Evolutionary conservation across 2,888 invertebrate genomes (phyloP), one percentile per base, ranked within the genome.

Genomic region (Seira sanloemensis): DNA sequence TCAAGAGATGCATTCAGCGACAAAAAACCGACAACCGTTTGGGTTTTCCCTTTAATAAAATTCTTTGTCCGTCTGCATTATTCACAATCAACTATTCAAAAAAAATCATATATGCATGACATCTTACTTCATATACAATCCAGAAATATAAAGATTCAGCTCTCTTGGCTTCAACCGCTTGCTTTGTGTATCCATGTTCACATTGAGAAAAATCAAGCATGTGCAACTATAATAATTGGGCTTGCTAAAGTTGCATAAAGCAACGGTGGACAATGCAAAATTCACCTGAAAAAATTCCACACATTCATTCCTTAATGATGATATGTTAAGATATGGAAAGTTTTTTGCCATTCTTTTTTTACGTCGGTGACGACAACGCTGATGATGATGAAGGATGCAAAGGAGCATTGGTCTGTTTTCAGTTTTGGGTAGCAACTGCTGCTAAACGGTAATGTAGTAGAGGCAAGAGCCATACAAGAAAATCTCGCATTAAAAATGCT

Each of bases 401-500:
- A n/a, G n/a, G n/a, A n/a, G n/a, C n/a, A n/a, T 67, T 7, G 67
- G 19, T 69, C 21, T n/a, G n/a, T n/a, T n/a, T n/a, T n/a, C n/a
- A n/a, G n/a, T 69, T 68, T 68, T 69, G 69, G 69, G 19, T 69
- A 69, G 69, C 69, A 69, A 69, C 27, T 27, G 21, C n/a, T n/a
- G n/a, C 24, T 25, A 66, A 7, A 16, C 9, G 66, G 16, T 25
- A 66, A n/a, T 9, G 66, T 21, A 66, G 23, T 16, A 24, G 16
- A n/a, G 19, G 58, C n/a, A 12, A 4, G 58, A 58, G 19, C 2
- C 58, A 18, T 58, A n/a, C 58, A 58, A 16, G 18, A 54, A 16
- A 54, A 18, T 54, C 16, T 5, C 16, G 54, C 18, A 46, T 5
- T 46, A n/a, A n/a, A n/a, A n/a, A n/a, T n/a, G n/a, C n/a, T n/a